phyloP scores from a whole-genome alignment of 2,113 vertebrate genomes.

The Ginglymostoma cirratum region DNA sequence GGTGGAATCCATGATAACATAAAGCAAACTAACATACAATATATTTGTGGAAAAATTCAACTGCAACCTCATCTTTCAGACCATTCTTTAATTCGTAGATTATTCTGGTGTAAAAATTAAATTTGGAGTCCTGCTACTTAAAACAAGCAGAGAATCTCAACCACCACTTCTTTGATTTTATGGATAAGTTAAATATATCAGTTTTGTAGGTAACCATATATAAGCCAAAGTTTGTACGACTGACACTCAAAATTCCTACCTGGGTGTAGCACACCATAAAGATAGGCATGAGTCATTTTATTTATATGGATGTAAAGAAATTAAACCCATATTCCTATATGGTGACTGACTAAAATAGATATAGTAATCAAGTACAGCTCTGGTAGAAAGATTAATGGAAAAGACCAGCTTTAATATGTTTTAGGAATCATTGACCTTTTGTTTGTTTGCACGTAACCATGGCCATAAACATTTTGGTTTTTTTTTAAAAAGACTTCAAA shows the following conservation, averaged over 20 bases:
- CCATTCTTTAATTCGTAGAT: too few relatives aligned
- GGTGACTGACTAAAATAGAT: neutral
- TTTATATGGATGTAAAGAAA: neutral
- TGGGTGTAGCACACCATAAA: neutral
- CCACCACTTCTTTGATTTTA: neutral
- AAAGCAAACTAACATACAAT: too few relatives aligned
- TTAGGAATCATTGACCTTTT: neutral
- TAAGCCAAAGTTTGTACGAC: neutral
- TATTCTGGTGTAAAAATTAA: too few relatives aligned
- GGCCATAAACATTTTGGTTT: neutral
- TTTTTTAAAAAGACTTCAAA: neutral
- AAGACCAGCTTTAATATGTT: neutral
- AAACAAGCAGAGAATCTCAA: too few relatives aligned
- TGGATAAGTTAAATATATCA: neutral
- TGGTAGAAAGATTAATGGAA: neutral
- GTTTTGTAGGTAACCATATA: neutral
- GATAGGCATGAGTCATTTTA: neutral
- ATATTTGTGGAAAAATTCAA: too few relatives aligned
- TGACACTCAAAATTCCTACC: neutral
- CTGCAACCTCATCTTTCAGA: too few relatives aligned
- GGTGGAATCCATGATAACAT: too few relatives aligned
- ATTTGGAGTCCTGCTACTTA: too few relatives aligned
- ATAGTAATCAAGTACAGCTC: neutral
- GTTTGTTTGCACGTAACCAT: neutral
- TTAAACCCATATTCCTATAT: neutral